Conservation (phyloP, 2,113 vertebrate species). For the Dipodomys stephensi region DNA sequence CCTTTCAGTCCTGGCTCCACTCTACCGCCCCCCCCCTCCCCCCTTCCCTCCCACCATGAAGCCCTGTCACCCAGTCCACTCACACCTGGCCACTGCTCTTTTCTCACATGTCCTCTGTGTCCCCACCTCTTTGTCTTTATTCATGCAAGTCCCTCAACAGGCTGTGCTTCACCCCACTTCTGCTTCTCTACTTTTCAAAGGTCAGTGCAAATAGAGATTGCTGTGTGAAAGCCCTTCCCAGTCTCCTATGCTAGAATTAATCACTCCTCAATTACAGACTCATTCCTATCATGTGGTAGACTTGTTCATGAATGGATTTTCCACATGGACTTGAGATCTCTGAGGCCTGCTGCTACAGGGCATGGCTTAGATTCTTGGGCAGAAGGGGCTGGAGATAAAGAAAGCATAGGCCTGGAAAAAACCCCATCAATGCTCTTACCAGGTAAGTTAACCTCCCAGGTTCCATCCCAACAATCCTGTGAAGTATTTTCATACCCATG, state of each 20-base stretch:
- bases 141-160: not conserved
- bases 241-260: not conserved
- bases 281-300: not conserved
- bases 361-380: not conserved
- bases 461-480: not conserved
- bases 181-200: not conserved
- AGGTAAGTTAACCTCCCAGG: not conserved
- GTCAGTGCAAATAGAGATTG: not conserved
- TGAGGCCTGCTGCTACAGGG: not conserved
- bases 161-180: not conserved
- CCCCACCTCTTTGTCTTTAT: not conserved
- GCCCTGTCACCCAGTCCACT: not conserved
- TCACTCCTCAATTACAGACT: not conserved
- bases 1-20: not conserved
- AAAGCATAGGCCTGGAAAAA: not conserved
- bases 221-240: not conserved
- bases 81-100: not conserved
- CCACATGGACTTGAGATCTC: not conserved
- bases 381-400: not conserved
- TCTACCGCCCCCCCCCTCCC: not conserved
- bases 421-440: not conserved
- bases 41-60: not conserved
- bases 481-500: no score
- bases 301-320: not conserved
- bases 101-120: not conserved